phyloP scores from a whole-genome alignment of 2,888 invertebrate species.

The Dysmachus trigonus region DNA sequence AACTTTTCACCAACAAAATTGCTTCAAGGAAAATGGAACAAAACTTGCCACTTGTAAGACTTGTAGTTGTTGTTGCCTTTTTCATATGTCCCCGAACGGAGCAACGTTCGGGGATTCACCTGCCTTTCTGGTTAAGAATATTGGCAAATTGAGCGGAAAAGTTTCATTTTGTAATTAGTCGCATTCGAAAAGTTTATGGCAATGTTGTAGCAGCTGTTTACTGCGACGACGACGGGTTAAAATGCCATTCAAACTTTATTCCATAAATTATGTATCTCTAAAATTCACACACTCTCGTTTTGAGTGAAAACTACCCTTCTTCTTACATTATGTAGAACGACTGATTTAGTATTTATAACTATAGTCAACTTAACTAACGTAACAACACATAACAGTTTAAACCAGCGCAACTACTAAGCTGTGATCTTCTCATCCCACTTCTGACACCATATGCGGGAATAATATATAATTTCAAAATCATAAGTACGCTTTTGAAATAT shows the following conservation, averaged over 20 bases:
- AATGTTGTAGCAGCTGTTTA: not conserved
- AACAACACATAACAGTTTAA: too few species aligned
- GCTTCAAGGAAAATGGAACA: not conserved
- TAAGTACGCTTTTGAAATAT: too few species aligned
- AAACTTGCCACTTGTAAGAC: not conserved
- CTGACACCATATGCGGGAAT: too few species aligned
- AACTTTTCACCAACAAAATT: not conserved
- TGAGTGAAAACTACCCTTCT: too few species aligned
- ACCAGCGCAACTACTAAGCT: too few species aligned
- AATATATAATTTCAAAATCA: too few species aligned
- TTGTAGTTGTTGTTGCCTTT: not conserved
- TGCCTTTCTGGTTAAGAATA: not conserved
- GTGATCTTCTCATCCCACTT: too few species aligned
- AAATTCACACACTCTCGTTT: too few species aligned
- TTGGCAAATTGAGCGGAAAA: not conserved
- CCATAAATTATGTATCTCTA: not conserved
- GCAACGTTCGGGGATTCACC: not conserved
- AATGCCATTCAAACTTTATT: not conserved
- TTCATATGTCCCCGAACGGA: not conserved
- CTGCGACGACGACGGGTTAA: not conserved
- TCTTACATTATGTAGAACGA: too few species aligned
- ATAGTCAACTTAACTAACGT: too few species aligned
- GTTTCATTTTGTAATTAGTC: not conserved
- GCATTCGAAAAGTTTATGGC: not conserved
- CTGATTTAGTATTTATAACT: too few species aligned